Conservation (phyloP, 2,888 invertebrate genomes). For the Ischnus inquisitorius region DNA sequence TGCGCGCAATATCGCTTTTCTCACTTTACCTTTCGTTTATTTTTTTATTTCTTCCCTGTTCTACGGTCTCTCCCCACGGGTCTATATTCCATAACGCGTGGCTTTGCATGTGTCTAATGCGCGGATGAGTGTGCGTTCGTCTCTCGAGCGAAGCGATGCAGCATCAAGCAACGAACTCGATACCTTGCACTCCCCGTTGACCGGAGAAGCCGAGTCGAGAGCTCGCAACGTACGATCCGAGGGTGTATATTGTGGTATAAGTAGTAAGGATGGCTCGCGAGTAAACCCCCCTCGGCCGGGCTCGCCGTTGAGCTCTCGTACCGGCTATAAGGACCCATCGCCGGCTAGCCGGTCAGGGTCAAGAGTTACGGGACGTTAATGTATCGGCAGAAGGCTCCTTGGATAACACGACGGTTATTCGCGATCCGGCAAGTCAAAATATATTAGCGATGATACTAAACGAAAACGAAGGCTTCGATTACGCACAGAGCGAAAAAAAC, state of each 20-base stretch:
- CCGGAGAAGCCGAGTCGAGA: conserved; percentile 1
- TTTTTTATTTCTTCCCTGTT: conserved; percentile 61
- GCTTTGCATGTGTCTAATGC: conserved; percentile 9
- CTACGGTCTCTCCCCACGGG: conserved; percentile 35
- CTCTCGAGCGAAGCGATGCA: conserved; percentile 13
- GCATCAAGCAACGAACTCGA: not conserved
- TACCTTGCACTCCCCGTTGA: conserved; percentile 23
- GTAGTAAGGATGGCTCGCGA: conserved; percentile 8
- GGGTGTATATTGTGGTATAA: conserved; percentile 13
- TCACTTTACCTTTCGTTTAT: conserved; percentile 43
- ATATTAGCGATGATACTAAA: conserved; percentile 19
- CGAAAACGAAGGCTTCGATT: not conserved
- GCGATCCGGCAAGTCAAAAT: conserved; percentile 24
- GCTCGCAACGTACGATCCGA: not conserved
- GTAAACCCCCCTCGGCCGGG: conserved; percentile 9
- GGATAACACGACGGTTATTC: conserved; percentile 32
- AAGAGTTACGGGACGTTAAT: conserved; percentile 43
- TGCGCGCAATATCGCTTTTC: conserved; percentile 46
- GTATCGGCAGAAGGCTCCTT: conserved; percentile 33
- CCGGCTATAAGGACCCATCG: conserved; percentile 5
- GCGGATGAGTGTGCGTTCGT: conserved; percentile 37
- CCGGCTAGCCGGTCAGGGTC: conserved; percentile 22
- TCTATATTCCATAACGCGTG: conserved; percentile 77
- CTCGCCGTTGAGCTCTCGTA: not conserved
- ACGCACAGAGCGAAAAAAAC: too few species aligned